phyloP scores from a whole-genome alignment of 1,140 invertebrate species.

The Euura saliciscinereae region DNA sequence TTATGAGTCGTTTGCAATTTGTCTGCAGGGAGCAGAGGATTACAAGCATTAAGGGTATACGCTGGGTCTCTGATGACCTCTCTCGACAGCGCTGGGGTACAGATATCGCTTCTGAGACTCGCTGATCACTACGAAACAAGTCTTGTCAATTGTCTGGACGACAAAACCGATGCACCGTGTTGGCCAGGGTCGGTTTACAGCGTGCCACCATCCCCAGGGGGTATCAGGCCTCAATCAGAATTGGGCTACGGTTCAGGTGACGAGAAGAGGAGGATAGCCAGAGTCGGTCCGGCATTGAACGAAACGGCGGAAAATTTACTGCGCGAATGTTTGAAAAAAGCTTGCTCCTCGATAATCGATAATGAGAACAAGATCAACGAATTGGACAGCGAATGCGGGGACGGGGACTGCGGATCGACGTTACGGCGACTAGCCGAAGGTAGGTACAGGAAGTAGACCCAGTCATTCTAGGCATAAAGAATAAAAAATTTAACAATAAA shows the following conservation, averaged over 20 bases:
- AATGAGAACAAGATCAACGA: constrained; percentile 70
- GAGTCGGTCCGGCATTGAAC: constrained; percentile 51
- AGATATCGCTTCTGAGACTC: constrained; percentile 73
- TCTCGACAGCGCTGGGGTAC: constrained; percentile 81
- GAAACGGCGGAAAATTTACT: constrained; percentile 50
- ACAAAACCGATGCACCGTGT: constrained; percentile 62
- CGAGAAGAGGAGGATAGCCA: constrained; percentile 13
- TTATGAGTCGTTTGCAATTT: too few relatives aligned
- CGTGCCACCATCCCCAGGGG: constrained; percentile 14
- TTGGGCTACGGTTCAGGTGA: not conserved
- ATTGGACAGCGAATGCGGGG: constrained; percentile 78
- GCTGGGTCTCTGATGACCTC: constrained; percentile 80
- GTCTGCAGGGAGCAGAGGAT: constrained; percentile 59
- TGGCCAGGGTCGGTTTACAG: constrained; percentile 65
- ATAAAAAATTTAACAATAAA: too few relatives aligned
- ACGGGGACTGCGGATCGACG: constrained; percentile 84
- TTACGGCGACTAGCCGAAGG: constrained; percentile 69
- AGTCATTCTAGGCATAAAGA: too few relatives aligned
- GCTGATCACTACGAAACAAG: constrained; percentile 49
- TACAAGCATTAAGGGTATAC: constrained; percentile 69
- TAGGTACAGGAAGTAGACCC: constrained; percentile 37
- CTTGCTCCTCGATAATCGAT: constrained; percentile 60
- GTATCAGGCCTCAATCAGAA: constrained; percentile 13
- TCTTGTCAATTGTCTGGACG: constrained; percentile 66
- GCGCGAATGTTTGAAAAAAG: constrained; percentile 57